Evolutionary conservation across 1,140 invertebrate species (phyloP).

Genomic region (Trinorchestia longiramus): DNA sequence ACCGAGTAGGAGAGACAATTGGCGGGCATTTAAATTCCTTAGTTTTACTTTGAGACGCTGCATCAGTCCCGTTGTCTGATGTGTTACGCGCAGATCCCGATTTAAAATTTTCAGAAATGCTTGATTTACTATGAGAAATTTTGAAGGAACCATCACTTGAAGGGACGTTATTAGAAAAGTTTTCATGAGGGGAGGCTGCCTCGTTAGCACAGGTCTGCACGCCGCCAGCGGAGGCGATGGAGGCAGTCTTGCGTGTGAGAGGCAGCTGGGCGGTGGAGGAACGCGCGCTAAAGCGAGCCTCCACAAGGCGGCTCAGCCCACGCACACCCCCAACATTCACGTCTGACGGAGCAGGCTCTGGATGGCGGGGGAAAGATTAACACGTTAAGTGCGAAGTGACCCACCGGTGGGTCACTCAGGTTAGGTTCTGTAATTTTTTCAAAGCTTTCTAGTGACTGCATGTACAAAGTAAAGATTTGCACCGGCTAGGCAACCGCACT

Average conservation of each 20-base stretch:
- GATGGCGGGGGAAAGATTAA: background rate
- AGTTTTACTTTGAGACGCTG: background rate
- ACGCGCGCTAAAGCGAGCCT: background rate
- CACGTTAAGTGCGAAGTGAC: too few species aligned
- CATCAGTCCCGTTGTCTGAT: background rate
- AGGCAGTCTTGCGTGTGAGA: slow-evolving; percentile 23
- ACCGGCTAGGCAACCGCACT: too few species aligned
- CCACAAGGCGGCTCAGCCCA: background rate
- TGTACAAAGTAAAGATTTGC: too few species aligned
- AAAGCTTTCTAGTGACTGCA: too few species aligned
- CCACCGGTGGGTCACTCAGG: too few species aligned
- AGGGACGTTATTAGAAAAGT: background rate
- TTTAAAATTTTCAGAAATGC: too few species aligned
- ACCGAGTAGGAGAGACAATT: background rate
- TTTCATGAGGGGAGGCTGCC: background rate
- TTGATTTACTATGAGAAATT: too few species aligned
- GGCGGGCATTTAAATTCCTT: background rate
- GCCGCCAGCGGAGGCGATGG: slow-evolving; percentile 14
- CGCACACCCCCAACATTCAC: background rate
- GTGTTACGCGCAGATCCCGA: background rate
- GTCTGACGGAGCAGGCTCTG: background rate
- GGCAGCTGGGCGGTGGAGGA: background rate
- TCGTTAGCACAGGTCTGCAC: background rate
- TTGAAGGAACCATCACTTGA: background rate
- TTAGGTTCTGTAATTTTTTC: too few species aligned